These are phyloP conservation scores for Acestrorhynchus altus DNA, from an alignment of 2,797 vertebrate genomes.

Conservation along the genomic window DNA sequence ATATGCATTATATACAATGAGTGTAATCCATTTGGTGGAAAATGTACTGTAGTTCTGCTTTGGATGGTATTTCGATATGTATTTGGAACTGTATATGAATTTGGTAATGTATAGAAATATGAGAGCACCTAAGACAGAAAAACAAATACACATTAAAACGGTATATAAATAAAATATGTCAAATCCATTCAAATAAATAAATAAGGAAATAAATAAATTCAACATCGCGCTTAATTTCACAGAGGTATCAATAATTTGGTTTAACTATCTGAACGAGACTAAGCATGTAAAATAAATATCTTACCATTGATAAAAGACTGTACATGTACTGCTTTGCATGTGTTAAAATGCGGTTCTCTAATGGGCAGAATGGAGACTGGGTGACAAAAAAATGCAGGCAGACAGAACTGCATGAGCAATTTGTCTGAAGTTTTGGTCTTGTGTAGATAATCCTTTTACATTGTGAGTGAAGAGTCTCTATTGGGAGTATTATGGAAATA, in stretches of 20 bases:
- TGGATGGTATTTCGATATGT: constrained; percentile 61
- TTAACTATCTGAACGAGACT: constrained; percentile 70
- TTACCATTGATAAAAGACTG: constrained; percentile 73
- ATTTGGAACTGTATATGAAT: constrained; percentile 57
- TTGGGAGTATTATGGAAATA: constrained; percentile 94
- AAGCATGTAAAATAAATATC: constrained; percentile 52
- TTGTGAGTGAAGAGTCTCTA: constrained; percentile 89
- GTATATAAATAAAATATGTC: constrained; percentile 72
- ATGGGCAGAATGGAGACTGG: constrained; percentile 67
- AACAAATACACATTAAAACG: constrained; percentile 73
- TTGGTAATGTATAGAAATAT: constrained; percentile 57
- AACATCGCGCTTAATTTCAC: constrained; percentile 59
- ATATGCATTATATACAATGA: constrained; percentile 68
- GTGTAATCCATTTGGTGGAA: constrained; percentile 57
- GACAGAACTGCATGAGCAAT: constrained; percentile 81
- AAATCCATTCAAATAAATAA: constrained; percentile 54
- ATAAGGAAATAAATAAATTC: constrained; percentile 64
- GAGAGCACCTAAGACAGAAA: constrained; percentile 38
- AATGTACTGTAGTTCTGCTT: constrained; percentile 52
- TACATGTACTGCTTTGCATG: constrained; percentile 74
- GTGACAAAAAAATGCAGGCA: constrained; percentile 76
- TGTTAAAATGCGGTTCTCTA: constrained; percentile 72
- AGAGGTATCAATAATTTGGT: constrained; percentile 66
- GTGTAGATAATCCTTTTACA: constrained; percentile 91
- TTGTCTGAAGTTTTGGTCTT: constrained; percentile 88